Evolutionary conservation across 2,888 invertebrate genomes (phyloP).

Genomic region (Ochropleura plecta): DNA sequence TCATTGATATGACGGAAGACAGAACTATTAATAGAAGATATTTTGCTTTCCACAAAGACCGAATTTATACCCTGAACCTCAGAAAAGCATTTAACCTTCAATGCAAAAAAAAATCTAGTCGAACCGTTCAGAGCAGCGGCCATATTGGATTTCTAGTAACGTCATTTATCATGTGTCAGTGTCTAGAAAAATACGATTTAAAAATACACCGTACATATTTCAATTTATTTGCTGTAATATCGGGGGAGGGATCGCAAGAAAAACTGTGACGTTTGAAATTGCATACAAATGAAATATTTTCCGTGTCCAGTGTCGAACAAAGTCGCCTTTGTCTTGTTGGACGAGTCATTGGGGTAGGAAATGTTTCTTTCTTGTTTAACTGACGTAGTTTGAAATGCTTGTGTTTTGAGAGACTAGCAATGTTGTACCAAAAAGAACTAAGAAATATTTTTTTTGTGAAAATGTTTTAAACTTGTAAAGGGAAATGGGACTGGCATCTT

Average conservation of each 20-base stretch:
- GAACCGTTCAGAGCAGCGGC: conserved; percentile 22
- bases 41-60: neutral
- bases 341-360: conserved; percentile 30
- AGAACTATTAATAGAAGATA: neutral
- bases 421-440: neutral
- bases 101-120: conserved; percentile 13
- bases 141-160: conserved; percentile 52
- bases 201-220: conserved; percentile 56
- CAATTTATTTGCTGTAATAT: conserved; percentile 51
- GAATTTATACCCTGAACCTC: neutral
- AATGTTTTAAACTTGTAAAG: too few relatives aligned
- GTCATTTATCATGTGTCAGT: conserved; percentile 56
- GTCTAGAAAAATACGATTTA: conserved; percentile 44
- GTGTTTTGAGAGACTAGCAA: conserved; percentile 1
- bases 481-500: too few relatives aligned
- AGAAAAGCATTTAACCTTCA: conserved; percentile 3
- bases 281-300: conserved; percentile 54
- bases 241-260: conserved; percentile 33
- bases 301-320: conserved; percentile 12
- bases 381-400: conserved; percentile 1
- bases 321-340: conserved; percentile 21
- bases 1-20: too few relatives aligned
- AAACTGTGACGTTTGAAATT: conserved; percentile 53
- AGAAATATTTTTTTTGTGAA: neutral
- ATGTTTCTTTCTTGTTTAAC: neutral